A percentile compares a stretch with the other conserved stretches of the same genome.
Evolutionary conservation across 2,797 vertebrate genomes (phyloP).

Genomic region (Tragopan temminckii): DNA sequence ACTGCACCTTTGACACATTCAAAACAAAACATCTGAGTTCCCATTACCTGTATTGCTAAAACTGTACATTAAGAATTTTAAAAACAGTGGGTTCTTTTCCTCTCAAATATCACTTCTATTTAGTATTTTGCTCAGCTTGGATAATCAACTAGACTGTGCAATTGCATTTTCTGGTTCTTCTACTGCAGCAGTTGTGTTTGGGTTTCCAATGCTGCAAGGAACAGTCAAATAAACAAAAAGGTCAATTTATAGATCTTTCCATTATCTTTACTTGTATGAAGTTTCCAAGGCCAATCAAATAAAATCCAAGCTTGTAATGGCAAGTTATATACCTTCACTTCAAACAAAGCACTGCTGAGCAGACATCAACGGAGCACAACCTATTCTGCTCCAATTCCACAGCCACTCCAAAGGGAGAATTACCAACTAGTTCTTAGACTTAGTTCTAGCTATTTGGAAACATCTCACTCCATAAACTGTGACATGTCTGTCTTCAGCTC

Average conservation of each 20-base stretch:
- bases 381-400: background rate
- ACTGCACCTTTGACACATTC: background rate
- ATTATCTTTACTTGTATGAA: conserved; percentile 3
- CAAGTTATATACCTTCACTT: background rate
- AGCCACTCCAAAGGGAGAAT: background rate
- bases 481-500: background rate
- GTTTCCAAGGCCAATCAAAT: conserved; percentile 11
- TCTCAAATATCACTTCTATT: background rate
- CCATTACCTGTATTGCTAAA: background rate
- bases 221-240: background rate
- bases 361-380: background rate
- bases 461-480: background rate
- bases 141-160: background rate
- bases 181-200: background rate
- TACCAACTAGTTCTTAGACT: background rate
- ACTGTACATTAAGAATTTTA: background rate
- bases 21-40: background rate
- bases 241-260: background rate
- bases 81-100: background rate
- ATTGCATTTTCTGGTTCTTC: background rate
- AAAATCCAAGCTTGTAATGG: background rate
- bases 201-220: conserved; percentile 7
- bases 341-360: background rate
- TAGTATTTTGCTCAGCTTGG: background rate
- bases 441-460: background rate